Evolutionary conservation across 2,113 vertebrate genomes (phyloP), one percentile per base, ranked within the genome.

Genomic region (Oenanthe oenanthe): DNA sequence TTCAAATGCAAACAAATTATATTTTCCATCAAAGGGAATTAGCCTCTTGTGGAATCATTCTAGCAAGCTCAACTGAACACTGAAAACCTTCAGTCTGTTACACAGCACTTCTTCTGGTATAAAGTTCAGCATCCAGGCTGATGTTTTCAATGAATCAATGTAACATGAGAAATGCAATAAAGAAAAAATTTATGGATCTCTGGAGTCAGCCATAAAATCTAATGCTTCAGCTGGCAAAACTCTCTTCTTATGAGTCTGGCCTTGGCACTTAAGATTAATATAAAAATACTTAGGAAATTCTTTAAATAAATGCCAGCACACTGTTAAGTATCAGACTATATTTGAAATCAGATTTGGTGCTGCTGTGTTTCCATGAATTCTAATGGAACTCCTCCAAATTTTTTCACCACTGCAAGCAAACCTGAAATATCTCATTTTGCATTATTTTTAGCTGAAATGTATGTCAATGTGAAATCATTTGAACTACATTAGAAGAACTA

Each of bases 391-490:
- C 47, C 40, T 93, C 62, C 88, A 78, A 72, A 34, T 54, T 74
- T 88, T 76, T 85, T 94, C 73, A 85, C 45, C 54, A 80, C 34
- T 84, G 62, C 54, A 74, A 90, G 50, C 9, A 3, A 95, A 93
- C 63, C 51, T 78, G 67, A 95, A 91, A 76, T 83, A 73, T 38
- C 88, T 90, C 51, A 29, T 92, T 96, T 90, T 72, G 53, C 90
- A 80, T 84, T 96, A 90, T 94, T 95, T 96, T 96, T 92, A 95
- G 94, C 72, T 84, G 81, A 91, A 96, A 95, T 92, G 45, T 95
- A 71, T 92, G 89, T 95, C 89, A 96, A 74, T 71, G 84, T 62
- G 89, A 88, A 91, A 91, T 71, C 28, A 79, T 89, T 32, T 95
- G 89, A 94, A 88, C 95, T 84, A 86, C 45, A 77, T 85, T 80